These are phyloP conservation scores for Pinctada fucata DNA, from an alignment of 2,888 invertebrate genomes.

Conservation along the genomic window DNA sequence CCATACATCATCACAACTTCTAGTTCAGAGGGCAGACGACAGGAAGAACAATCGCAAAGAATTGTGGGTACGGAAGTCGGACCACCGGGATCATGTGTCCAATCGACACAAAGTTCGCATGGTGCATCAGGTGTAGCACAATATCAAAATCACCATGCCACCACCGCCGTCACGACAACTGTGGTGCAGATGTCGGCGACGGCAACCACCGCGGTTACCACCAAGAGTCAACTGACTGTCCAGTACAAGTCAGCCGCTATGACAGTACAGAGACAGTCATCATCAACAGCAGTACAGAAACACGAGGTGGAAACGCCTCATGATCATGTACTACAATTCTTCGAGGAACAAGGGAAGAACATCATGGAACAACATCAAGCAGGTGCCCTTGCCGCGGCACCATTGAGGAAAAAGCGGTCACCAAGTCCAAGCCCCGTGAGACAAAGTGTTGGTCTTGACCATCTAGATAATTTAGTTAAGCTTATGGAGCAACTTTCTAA, in stretches of 20 bases:
- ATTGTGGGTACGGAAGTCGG: conserved; percentile 64
- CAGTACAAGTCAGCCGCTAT: conserved; percentile 45
- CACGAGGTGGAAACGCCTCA: conserved; percentile 47
- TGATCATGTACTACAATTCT: conserved; percentile 66
- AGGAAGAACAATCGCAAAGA: conserved; percentile 51
- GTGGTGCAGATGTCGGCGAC: conserved; percentile 21
- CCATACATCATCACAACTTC: conserved; percentile 50
- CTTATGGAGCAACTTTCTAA: conserved; percentile 87
- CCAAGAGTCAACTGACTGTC: conserved; percentile 46
- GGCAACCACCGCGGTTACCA: conserved; percentile 38
- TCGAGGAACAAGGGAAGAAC: conserved; percentile 64
- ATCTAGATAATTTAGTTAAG: conserved; percentile 87
- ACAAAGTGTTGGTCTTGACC: conserved; percentile 81
- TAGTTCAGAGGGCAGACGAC: conserved; percentile 34
- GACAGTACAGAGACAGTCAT: conserved; percentile 33
- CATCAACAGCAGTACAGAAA: conserved; percentile 36
- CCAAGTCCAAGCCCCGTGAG: conserved; percentile 63
- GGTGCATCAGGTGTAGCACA: conserved; percentile 18
- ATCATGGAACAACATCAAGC: conserved; percentile 35
- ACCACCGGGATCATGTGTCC: conserved; percentile 49
- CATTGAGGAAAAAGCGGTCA: conserved; percentile 52
- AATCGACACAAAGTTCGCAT: conserved; percentile 40
- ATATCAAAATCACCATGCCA: conserved; percentile 8
- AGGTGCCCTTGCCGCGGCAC: conserved; percentile 22
- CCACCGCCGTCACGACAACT: conserved; percentile 3